These are phyloP conservation scores for Heliocidaris tuberculata DNA, from an alignment of 35 echinoderm and acorn worm genomes.

Conservation along the genomic window DNA sequence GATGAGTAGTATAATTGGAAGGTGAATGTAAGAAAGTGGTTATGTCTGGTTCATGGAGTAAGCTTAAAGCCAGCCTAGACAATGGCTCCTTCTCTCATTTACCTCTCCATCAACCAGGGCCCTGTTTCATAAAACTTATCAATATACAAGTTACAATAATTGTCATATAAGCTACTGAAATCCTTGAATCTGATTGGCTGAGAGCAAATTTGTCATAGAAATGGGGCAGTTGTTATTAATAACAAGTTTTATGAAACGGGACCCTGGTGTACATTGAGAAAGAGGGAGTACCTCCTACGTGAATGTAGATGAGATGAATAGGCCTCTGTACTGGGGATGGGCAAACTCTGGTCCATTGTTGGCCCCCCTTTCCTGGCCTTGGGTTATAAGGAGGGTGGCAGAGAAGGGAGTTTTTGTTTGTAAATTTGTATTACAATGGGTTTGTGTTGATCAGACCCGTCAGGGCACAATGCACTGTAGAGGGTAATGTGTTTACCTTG, in stretches of 20 bases:
- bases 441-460: neutral
- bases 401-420: neutral
- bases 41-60: neutral
- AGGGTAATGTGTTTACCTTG: neutral
- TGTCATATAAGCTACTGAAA: no score
- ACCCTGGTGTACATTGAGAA: neutral
- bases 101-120: neutral
- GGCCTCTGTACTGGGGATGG: neutral
- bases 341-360: neutral
- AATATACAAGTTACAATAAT: no score
- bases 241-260: no score
- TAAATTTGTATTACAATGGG: slow-evolving; percentile 12
- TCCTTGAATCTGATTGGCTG: no score
- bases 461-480: neutral
- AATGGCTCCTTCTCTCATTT: neutral
- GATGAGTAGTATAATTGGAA: neutral
- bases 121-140: no score
- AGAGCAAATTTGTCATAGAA: no score
- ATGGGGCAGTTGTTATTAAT: no score
- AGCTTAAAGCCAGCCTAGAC: neutral
- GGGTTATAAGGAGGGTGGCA: neutral
- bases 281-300: neutral
- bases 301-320: neutral
- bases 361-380: neutral
- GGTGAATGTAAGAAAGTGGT: neutral